A percentile compares a stretch with the other conserved stretches of the same genome.
These are phyloP conservation scores for Heliconius aoede DNA, from an alignment of 2,888 invertebrate species.

Conservation along the genomic window DNA sequence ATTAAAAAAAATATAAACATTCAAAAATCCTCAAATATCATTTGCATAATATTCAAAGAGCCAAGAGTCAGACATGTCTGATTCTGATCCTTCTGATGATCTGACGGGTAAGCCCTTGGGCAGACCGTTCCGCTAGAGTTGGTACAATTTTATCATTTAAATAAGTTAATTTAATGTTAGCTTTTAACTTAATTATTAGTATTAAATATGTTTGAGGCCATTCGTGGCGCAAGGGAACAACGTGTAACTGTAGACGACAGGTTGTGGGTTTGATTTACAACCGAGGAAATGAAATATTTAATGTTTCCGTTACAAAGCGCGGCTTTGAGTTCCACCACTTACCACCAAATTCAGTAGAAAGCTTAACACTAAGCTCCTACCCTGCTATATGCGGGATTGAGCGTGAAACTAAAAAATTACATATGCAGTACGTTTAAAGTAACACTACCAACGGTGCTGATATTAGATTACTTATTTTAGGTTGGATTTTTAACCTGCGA, in stretches of 20 bases:
- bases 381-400: background rate
- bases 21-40: background rate
- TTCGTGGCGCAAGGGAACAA: no score
- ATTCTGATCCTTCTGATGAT: conserved; percentile 22
- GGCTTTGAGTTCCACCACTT: no score
- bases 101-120: conserved; percentile 48
- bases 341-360: no score
- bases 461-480: background rate
- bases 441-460: no score
- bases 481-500: background rate
- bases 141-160: background rate
- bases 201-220: background rate
- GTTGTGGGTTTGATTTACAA: no score
- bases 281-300: no score
- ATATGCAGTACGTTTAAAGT: no score
- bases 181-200: background rate
- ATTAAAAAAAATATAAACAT: background rate
- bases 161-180: background rate
- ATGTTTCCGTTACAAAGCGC: no score
- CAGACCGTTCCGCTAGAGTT: conserved; percentile 4
- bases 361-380: no score
- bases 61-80: conserved; percentile 9
- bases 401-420: background rate
- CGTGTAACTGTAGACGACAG: no score
- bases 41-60: conserved; percentile 4